A percentile compares a stretch with the other conserved stretches of the same genome.
Conservation (phyloP, 2,113 vertebrate genomes). For the Apodemus sylvaticus region DNA sequence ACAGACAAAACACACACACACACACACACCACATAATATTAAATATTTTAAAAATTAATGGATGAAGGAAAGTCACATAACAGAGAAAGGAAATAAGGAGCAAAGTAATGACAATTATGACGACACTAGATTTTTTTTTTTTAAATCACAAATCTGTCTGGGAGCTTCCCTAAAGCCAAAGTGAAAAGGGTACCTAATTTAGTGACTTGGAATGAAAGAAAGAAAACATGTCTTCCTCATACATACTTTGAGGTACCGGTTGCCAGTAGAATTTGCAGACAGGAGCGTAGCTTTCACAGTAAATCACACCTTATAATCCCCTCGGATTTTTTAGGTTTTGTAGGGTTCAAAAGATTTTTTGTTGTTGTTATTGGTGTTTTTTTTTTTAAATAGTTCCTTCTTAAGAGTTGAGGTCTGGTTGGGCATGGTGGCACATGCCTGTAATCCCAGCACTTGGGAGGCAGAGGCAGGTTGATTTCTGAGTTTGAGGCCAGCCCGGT, state of each 20-base stretch:
- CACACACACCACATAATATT: too few relatives aligned
- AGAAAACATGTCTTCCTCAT: neutral
- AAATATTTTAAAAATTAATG: neutral
- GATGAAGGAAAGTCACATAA: neutral
- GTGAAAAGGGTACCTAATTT: neutral
- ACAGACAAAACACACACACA: too few relatives aligned
- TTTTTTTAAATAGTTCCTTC: neutral
- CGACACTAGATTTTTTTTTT: neutral
- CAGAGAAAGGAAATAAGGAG: neutral
- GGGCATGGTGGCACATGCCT: too few relatives aligned
- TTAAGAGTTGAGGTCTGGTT: neutral
- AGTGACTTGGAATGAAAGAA: neutral
- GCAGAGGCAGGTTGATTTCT: too few relatives aligned
- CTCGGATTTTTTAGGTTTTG: neutral
- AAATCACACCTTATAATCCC: neutral
- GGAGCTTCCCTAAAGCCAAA: neutral
- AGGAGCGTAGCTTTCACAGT: neutral
- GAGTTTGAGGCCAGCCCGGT: too few relatives aligned
- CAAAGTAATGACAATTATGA: slow-evolving; percentile 38
- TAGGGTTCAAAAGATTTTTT: neutral
- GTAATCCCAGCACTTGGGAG: too few relatives aligned
- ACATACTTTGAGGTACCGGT: neutral
- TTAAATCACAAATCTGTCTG: neutral
- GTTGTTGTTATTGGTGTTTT: rapidly evolving
- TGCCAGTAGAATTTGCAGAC: neutral